Conservation (phyloP, 2,888 invertebrate genomes). For the Sinhomidia bicolor region DNA sequence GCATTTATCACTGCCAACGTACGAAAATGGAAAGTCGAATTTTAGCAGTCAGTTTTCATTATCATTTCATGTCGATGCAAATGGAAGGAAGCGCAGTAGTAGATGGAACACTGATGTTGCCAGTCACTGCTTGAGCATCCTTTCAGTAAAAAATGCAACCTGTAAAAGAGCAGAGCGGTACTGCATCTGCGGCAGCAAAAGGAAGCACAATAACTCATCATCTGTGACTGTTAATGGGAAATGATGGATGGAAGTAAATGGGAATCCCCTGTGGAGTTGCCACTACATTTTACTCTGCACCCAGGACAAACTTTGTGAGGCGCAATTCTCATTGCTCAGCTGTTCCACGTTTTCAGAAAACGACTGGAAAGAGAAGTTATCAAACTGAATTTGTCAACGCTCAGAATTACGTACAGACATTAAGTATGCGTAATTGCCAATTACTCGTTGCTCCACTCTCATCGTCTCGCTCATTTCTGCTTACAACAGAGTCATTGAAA, state of each 20-base stretch:
- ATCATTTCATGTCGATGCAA: slow-evolving; percentile 34
- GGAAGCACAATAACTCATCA: not conserved
- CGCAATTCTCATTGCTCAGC: too few species aligned
- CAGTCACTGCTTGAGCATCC: too few species aligned
- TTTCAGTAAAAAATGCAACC: too few species aligned
- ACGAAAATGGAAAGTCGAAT: slow-evolving; percentile 39
- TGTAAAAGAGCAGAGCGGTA: not conserved
- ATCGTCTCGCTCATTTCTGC: too few species aligned
- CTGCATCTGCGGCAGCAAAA: not conserved
- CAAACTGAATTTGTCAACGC: too few species aligned
- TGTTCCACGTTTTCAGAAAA: too few species aligned
- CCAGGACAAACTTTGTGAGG: not conserved
- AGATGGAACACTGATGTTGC: too few species aligned
- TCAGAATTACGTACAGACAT: not conserved
- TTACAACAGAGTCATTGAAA: too few species aligned
- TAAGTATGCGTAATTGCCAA: slow-evolving; percentile 58
- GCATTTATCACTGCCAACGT: slow-evolving; percentile 66
- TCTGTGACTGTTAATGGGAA: slow-evolving; percentile 36
- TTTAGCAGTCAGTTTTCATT: slow-evolving; percentile 57
- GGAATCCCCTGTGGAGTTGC: slow-evolving; percentile 64
- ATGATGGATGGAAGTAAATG: slow-evolving; percentile 61
- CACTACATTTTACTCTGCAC: slow-evolving; percentile 40
- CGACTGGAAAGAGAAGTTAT: too few species aligned
- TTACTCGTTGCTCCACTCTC: slow-evolving; percentile 35
- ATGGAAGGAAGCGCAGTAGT: too few species aligned